A percentile compares a stretch with the other conserved stretches of the same genome.
phyloP scores from a whole-genome alignment of 2,113 vertebrate genomes.

The Pseudopipra pipra region DNA sequence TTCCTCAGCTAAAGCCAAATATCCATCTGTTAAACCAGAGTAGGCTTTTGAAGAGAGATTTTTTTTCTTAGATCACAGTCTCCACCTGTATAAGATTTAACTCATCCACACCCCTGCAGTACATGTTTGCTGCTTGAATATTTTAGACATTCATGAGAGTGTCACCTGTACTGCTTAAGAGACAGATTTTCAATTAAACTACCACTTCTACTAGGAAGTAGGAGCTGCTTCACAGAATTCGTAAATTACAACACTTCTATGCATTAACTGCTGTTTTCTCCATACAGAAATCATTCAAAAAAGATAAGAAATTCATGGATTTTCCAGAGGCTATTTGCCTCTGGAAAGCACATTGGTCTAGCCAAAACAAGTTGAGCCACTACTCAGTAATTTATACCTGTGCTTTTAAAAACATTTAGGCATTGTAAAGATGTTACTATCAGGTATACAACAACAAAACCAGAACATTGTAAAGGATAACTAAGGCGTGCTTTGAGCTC shows the following conservation, averaged over 20 bases:
- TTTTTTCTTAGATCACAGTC: neutral
- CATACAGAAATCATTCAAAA: neutral
- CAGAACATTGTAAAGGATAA: neutral
- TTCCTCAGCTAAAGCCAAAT: constrained; percentile 12
- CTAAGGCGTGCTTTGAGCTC: neutral
- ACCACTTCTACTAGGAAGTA: neutral
- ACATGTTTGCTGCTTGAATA: neutral
- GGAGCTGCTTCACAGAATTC: neutral
- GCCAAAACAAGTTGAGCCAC: neutral
- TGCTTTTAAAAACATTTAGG: neutral
- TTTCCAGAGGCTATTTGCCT: neutral
- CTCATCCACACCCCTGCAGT: neutral
- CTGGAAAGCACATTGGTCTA: neutral
- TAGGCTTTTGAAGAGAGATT: neutral
- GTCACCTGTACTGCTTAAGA: neutral
- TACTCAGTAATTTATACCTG: neutral
- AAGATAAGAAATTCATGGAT: neutral
- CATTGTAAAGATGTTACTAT: neutral
- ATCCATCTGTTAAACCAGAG: constrained; percentile 6
- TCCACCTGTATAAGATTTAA: neutral
- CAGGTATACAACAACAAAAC: neutral
- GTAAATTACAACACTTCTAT: neutral
- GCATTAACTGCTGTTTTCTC: neutral
- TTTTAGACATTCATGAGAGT: neutral
- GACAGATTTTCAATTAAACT: neutral